Evolutionary conservation across 2,113 vertebrate species (phyloP).

Genomic region (Clarias gariepinus): DNA sequence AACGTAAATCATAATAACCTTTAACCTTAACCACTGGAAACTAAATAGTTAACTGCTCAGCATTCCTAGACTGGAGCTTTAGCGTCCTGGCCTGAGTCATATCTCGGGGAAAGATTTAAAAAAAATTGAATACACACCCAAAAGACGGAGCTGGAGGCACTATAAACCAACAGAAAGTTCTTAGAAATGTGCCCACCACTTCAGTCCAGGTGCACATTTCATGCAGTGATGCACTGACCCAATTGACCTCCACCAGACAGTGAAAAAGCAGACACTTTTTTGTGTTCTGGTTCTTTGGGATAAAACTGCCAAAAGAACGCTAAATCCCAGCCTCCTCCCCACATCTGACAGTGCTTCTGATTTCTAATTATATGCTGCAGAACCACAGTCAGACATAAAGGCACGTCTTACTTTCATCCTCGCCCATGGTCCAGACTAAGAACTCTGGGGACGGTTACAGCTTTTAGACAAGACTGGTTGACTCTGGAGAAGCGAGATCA

Average conservation of each 20-base stretch:
- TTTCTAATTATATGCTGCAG: constrained; percentile 44
- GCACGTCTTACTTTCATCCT: constrained; percentile 41
- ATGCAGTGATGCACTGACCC: neutral
- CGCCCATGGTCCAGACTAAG: constrained; percentile 29
- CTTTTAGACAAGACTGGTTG: constrained; percentile 8
- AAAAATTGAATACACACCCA: constrained; percentile 1
- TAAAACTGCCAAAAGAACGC: constrained; percentile 7
- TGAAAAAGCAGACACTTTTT: neutral
- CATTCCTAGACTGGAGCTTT: neutral
- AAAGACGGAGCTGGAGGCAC: constrained; percentile 1
- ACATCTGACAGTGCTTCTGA: constrained; percentile 40
- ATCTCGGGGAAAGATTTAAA: neutral
- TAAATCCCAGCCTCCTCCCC: constrained; percentile 17
- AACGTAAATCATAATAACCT: neutral
- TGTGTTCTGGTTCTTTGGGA: neutral
- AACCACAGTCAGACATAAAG: constrained; percentile 34
- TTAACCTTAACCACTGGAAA: neutral
- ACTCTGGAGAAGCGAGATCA: neutral
- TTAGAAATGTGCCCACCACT: neutral
- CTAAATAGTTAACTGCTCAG: constrained; percentile 12
- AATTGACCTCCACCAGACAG: neutral
- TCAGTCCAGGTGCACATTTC: neutral
- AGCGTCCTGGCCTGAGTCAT: neutral
- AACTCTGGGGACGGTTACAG: constrained; percentile 25
- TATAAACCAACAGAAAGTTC: neutral